Evolutionary conservation across 1,140 invertebrate genomes (phyloP).

Genomic region (Nebria ingens): DNA sequence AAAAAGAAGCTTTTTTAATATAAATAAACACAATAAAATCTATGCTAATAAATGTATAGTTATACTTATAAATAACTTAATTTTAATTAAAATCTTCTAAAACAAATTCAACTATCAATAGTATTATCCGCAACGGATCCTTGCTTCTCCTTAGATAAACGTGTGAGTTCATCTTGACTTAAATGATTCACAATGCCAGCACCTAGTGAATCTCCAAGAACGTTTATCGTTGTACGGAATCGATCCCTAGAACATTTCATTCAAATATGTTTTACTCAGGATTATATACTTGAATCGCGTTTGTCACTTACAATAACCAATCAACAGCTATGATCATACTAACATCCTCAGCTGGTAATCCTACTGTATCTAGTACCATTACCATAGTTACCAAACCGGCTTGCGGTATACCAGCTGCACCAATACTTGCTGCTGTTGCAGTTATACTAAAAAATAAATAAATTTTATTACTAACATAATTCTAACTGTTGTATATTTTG

Average conservation of each 20-base stretch:
- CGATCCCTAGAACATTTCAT: constrained; percentile 54
- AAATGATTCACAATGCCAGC: constrained; percentile 77
- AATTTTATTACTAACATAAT: constrained; percentile 31
- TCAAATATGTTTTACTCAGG: constrained; percentile 29
- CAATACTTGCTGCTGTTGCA: constrained; percentile 77
- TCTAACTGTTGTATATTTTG: constrained; percentile 31
- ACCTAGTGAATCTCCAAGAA: constrained; percentile 77
- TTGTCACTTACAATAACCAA: constrained; percentile 68
- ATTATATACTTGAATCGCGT: constrained; percentile 31
- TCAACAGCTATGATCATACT: constrained; percentile 74
- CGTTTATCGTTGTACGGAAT: constrained; percentile 80
- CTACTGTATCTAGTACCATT: constrained; percentile 74
- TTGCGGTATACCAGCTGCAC: constrained; percentile 82
- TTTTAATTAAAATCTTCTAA: too few species aligned
- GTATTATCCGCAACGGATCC: constrained; percentile 9
- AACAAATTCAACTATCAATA: too few species aligned
- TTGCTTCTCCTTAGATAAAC: constrained; percentile 18
- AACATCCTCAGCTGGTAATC: constrained; percentile 71
- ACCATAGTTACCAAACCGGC: constrained; percentile 77
- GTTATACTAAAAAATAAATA: constrained; percentile 51
- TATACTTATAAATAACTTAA: too few species aligned
- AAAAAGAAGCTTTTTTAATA: constrained; percentile 32
- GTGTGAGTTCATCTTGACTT: constrained; percentile 55
- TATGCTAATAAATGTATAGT: too few species aligned
- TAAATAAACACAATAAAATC: constrained; percentile 41